Percentiles rank a stretch among this genome's conserved stretches.
Conservation (phyloP, 2,888 invertebrate species). For the Cosmia trapezina region DNA sequence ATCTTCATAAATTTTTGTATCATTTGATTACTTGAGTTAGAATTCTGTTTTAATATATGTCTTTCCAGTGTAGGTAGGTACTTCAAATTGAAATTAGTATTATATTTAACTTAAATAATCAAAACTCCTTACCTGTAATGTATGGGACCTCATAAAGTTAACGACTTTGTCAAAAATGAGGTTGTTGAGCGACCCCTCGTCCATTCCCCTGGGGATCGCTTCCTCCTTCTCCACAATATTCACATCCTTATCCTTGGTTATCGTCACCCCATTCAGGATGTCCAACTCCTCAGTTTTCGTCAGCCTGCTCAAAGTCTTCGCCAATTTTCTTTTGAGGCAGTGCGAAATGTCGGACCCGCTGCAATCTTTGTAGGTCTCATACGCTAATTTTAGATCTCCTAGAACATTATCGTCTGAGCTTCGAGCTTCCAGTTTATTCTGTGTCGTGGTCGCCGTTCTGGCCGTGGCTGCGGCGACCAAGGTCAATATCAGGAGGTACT, state of each 20-base stretch:
- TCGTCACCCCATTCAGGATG: slow-evolving; percentile 93
- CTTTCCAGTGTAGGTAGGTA: background rate
- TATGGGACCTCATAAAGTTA: slow-evolving; percentile 94
- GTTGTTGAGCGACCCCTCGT: slow-evolving; percentile 93
- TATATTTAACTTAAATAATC: background rate
- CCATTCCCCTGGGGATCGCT: slow-evolving; percentile 93
- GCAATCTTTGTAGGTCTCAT: slow-evolving; percentile 95
- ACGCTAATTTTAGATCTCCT: slow-evolving; percentile 93
- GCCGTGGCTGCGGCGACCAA: slow-evolving; percentile 88
- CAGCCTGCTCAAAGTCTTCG: slow-evolving; percentile 94
- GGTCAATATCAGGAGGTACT: slow-evolving; percentile 90
- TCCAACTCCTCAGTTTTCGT: slow-evolving; percentile 92
- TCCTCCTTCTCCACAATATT: slow-evolving; percentile 92
- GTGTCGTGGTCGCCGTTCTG: slow-evolving; percentile 87
- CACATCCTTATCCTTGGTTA: slow-evolving; percentile 92
- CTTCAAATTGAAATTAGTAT: background rate
- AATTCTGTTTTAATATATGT: background rate
- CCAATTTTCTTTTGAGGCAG: slow-evolving; percentile 94
- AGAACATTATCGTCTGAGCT: slow-evolving; percentile 88
- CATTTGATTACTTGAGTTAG: background rate
- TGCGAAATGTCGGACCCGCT: slow-evolving; percentile 92
- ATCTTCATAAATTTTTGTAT: background rate
- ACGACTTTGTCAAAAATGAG: slow-evolving; percentile 94
- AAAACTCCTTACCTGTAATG: slow-evolving; percentile 92
- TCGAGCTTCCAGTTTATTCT: slow-evolving; percentile 85